Base-by-base conservation (phyloP, 1,140 invertebrate genomes). In the Lepidotrigona ventralis region DNA sequence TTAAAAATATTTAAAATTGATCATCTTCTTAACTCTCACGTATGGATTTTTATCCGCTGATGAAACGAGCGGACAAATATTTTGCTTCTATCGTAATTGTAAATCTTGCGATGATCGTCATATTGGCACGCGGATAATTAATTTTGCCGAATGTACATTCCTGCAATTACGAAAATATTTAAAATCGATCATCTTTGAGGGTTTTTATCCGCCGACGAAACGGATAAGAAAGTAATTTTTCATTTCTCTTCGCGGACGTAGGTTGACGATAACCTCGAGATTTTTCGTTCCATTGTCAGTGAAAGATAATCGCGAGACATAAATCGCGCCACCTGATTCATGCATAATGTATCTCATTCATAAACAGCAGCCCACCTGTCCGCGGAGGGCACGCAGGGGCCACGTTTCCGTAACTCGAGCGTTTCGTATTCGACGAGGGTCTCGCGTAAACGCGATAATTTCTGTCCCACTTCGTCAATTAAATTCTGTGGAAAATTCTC, bases 391-490 rank as follows among this genome's bases (percentile, higher is more conserved):
- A 64, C 51, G 17, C 46, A 14, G 46, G 9, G 23, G 21, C 76
- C 56, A 56, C 51, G 33, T 72, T 71, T 60, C 29, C 76, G 56
- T 72, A 71, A 72, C 56, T 83, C 21, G n/a, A 83, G 70, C 9
- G 68, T 56, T 46, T 39, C 29, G 26, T 39, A 46, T 26, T 33
- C 23, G 63, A 11, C n/a, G 26, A 70, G 39, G 33, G 17, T 12
- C 4, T 58, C 51, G 46, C 29, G 29, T 14, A 19, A 68, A 46
- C 64, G 66, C 64, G 54, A 69, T 53, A 60, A 82, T 77, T 63
- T 19, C 26, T n/a, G 56, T 79, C 56, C 56, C 14, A 54, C 56
- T 78, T 83, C 17, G 54, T 56, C 54, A 64, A 83, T 83, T 71
- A 71, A 15, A 70, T 70, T 71, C 54, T 39, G 51, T 54, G 64